Conservation (phyloP, 2,888 invertebrate species). For the Caenorhabditis angaria region DNA sequence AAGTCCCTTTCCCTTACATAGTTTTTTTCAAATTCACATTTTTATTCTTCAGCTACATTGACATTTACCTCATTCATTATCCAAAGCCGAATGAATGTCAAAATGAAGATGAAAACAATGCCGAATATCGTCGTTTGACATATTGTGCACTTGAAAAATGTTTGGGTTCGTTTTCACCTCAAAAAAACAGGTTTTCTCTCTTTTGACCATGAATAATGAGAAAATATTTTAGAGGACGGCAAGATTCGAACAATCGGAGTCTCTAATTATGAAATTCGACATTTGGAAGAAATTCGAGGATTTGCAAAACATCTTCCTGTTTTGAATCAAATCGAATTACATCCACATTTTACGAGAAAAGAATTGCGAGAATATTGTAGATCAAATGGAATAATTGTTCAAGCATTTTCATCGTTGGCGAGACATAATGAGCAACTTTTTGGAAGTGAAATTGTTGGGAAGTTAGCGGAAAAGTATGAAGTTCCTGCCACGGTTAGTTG, state of each 20-base stretch:
- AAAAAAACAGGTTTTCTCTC: not conserved
- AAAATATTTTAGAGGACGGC: slow-evolving; percentile 71
- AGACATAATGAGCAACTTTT: slow-evolving; percentile 74
- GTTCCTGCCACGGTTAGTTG: slow-evolving; percentile 18
- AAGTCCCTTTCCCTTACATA: not conserved
- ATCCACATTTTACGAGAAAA: slow-evolving; percentile 73
- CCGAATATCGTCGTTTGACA: slow-evolving; percentile 78
- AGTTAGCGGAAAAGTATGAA: slow-evolving; percentile 77
- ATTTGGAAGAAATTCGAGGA: slow-evolving; percentile 77
- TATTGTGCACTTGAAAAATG: slow-evolving; percentile 80
- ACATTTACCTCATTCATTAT: slow-evolving; percentile 81
- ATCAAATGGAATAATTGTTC: slow-evolving; percentile 73
- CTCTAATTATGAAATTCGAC: slow-evolving; percentile 81
- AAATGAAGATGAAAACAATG: slow-evolving; percentile 75
- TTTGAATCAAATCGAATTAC: slow-evolving; percentile 72
- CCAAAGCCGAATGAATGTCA: slow-evolving; percentile 78
- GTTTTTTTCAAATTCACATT: not conserved
- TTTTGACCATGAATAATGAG: not conserved
- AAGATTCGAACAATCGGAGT: slow-evolving; percentile 81
- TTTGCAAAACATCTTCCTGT: not conserved
- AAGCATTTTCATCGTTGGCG: slow-evolving; percentile 74
- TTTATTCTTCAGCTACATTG: slow-evolving; percentile 46
- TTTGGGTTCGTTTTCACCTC: slow-evolving; percentile 73
- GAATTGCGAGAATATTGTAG: slow-evolving; percentile 72
- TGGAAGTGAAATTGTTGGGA: slow-evolving; percentile 76